Percentiles rank a stretch among this genome's conserved stretches.
Conservation (phyloP, 2,113 vertebrate genomes). For the Tragulus kanchil region DNA sequence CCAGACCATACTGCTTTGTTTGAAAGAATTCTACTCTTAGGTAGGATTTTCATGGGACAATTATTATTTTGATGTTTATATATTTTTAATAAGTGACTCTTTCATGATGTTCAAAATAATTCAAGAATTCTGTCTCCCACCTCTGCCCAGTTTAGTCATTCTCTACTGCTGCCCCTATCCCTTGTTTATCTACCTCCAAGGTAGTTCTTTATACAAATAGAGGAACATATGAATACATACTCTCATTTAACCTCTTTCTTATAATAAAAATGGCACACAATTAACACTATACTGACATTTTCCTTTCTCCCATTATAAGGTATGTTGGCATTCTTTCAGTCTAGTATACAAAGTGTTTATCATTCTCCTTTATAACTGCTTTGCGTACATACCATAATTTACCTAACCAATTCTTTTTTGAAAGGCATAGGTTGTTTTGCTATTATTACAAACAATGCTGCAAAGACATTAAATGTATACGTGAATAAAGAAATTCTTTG, state of each 20-base stretch:
- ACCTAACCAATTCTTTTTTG: not conserved
- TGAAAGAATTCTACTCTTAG: not conserved
- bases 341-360: not conserved
- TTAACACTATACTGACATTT: not conserved
- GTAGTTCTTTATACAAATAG: not conserved
- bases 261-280: not conserved
- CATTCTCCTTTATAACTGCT: not conserved
- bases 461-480: not conserved
- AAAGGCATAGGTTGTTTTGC: not conserved
- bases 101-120: conserved; percentile 11
- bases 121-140: not conserved
- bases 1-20: not conserved
- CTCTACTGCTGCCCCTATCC: not conserved
- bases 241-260: not conserved
- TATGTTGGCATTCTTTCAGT: not conserved
- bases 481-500: not conserved
- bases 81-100: not conserved
- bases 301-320: not conserved
- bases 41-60: not conserved
- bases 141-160: not conserved
- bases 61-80: not conserved
- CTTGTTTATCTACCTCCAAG: not conserved
- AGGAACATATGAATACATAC: not conserved
- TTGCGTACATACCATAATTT: not conserved
- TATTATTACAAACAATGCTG: not conserved